These are phyloP conservation scores for Rynchops niger DNA, from an alignment of 2,113 vertebrate genomes.

Conservation along the genomic window DNA sequence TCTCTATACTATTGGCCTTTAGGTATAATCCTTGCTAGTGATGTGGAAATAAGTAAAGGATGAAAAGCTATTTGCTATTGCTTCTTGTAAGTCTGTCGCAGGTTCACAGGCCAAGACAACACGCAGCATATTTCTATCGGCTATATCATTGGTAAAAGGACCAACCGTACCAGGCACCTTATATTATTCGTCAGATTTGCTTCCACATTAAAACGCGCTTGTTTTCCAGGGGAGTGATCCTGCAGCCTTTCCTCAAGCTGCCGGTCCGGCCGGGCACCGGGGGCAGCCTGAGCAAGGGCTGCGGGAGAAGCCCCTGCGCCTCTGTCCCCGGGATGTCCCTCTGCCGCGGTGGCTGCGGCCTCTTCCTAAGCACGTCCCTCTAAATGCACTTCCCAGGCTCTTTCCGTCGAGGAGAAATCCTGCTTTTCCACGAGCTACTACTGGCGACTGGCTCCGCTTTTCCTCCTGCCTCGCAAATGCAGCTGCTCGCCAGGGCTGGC, in stretches of 20 bases:
- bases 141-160: conserved; percentile 23
- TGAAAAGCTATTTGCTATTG: conserved; percentile 57
- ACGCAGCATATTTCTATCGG: neutral
- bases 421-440: neutral
- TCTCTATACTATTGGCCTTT: conserved; percentile 69
- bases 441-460: neutral
- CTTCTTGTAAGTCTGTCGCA: conserved; percentile 62
- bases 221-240: conserved; percentile 15
- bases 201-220: conserved; percentile 12
- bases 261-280: neutral
- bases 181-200: neutral
- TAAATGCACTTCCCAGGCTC: neutral
- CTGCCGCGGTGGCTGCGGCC: neutral
- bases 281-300: neutral
- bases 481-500: neutral
- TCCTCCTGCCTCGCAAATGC: neutral
- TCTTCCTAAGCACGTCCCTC: neutral
- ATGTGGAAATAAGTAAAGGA: conserved; percentile 64
- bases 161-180: conserved; percentile 20
- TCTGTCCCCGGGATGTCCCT: neutral
- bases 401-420: neutral
- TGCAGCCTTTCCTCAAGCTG: neutral
- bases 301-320: neutral
- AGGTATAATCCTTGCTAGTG: conserved; percentile 73
- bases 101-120: conserved; percentile 49